Percentiles rank a stretch among this genome's conserved stretches.
Evolutionary conservation across 2,113 vertebrate genomes (phyloP).

Genomic region (Anolis carolinensis): DNA sequence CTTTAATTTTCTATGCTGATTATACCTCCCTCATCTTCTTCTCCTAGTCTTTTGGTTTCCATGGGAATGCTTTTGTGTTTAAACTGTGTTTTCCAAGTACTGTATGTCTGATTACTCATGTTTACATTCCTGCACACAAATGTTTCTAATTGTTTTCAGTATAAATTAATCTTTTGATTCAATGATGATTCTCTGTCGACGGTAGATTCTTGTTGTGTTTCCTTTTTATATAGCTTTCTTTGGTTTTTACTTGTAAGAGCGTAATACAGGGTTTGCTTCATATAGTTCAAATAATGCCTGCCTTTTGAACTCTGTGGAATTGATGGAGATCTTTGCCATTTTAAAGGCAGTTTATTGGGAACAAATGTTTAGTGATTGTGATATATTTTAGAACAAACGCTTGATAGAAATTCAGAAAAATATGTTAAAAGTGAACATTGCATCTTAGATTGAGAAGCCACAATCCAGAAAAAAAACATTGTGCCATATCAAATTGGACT

Average conservation of each 20-base stretch:
- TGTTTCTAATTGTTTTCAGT: background rate
- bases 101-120: slow-evolving; percentile 19
- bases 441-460: background rate
- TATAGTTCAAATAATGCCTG: background rate
- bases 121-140: background rate
- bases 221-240: background rate
- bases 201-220: background rate
- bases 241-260: background rate
- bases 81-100: background rate
- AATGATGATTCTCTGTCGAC: background rate
- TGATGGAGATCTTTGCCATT: slow-evolving; percentile 18
- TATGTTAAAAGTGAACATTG: background rate
- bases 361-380: background rate
- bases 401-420: background rate
- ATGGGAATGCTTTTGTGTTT: slow-evolving; percentile 46
- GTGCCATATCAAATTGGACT: background rate
- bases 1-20: slow-evolving; percentile 31
- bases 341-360: background rate
- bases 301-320: slow-evolving; percentile 14
- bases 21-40: slow-evolving; percentile 14
- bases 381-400: background rate
- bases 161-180: background rate
- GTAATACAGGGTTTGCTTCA: background rate
- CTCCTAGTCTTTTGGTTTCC: slow-evolving; percentile 14
- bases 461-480: background rate